These are phyloP conservation scores for Aphodius granarius DNA, from an alignment of 2,888 invertebrate genomes.

Conservation along the genomic window DNA sequence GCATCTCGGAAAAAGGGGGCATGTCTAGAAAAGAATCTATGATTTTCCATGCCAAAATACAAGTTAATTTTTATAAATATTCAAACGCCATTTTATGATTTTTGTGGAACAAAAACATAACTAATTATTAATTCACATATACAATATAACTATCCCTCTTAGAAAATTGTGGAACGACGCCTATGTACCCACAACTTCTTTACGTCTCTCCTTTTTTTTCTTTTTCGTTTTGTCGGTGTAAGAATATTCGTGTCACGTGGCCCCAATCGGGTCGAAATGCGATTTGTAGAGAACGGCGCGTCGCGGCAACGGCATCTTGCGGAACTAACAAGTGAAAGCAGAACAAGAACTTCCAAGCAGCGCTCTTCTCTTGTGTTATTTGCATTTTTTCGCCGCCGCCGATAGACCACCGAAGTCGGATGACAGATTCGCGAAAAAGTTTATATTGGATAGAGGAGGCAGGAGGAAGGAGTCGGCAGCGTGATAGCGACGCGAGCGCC, in stretches of 20 bases:
- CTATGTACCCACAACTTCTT: background rate
- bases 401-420: background rate
- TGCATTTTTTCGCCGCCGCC: background rate
- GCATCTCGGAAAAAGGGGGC: background rate
- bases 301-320: background rate
- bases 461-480: background rate
- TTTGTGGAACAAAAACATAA: too few species aligned
- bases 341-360: background rate
- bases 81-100: too few species aligned
- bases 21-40: too few species aligned
- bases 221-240: background rate
- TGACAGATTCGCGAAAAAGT: background rate
- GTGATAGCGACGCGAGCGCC: background rate
- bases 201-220: background rate
- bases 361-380: background rate
- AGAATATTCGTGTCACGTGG: slow-evolving; percentile 6
- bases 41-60: too few species aligned
- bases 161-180: background rate
- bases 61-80: too few species aligned
- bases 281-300: background rate
- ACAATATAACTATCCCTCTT: background rate
- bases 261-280: slow-evolving; percentile 5
- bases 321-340: slow-evolving; percentile 6
- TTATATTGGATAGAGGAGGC: background rate
- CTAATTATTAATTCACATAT: too few species aligned